These are phyloP conservation scores for Exocentrus adspersus DNA, from an alignment of 2,888 invertebrate species.

Conservation along the genomic window DNA sequence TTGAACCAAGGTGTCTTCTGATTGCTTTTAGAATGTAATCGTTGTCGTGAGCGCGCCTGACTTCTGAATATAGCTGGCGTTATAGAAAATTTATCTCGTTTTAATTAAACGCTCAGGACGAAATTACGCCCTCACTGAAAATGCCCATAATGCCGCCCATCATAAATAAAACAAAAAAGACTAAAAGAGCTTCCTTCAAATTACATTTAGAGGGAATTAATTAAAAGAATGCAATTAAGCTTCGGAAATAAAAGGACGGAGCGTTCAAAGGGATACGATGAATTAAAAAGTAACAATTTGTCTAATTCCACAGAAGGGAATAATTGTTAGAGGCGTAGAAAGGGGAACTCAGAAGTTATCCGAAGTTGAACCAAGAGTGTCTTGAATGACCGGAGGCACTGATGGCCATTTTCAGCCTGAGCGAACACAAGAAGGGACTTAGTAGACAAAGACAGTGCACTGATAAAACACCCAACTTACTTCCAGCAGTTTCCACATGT, in stretches of 20 bases:
- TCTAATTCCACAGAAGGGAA: constrained; percentile 39
- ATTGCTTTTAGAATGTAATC: too few relatives aligned
- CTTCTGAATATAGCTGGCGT: background rate
- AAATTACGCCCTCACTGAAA: background rate
- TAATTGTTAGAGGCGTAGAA: constrained; percentile 38
- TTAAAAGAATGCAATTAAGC: constrained; percentile 39
- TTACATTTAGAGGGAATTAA: constrained; percentile 29
- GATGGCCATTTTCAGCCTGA: constrained; percentile 56
- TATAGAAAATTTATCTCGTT: background rate
- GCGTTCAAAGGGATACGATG: constrained; percentile 30
- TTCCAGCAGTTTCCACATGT: constrained; percentile 20
- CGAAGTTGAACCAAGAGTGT: constrained; percentile 43
- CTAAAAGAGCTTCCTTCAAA: constrained; percentile 10
- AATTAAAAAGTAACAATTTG: constrained; percentile 44
- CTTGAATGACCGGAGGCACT: constrained; percentile 55
- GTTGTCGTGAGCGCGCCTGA: too few relatives aligned
- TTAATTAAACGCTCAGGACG: background rate
- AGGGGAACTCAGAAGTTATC: constrained; percentile 43
- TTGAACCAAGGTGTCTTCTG: too few relatives aligned
- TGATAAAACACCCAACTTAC: constrained; percentile 33
- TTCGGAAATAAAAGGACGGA: constrained; percentile 25
- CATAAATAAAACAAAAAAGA: constrained; percentile 18
- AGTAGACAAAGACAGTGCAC: constrained; percentile 41
- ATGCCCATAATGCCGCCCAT: background rate
- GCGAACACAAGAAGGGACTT: constrained; percentile 55